These are phyloP conservation scores for Pemphredon lugubris DNA, from an alignment of 2,888 invertebrate species.

Conservation along the genomic window DNA sequence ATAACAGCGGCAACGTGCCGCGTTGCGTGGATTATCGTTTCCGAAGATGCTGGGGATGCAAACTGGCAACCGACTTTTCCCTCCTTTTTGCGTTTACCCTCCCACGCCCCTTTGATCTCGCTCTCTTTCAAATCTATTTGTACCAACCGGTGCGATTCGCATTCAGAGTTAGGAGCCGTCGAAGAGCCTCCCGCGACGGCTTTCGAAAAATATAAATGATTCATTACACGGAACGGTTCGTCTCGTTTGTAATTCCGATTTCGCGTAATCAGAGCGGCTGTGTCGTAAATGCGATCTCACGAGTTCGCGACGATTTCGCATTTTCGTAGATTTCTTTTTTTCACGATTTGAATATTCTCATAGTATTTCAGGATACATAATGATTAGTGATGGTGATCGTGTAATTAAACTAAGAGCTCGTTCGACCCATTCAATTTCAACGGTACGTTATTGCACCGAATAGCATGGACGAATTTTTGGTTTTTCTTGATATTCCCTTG, in stretches of 20 bases:
- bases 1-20: neutral
- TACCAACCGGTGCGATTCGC: constrained; percentile 12
- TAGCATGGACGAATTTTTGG: too few species aligned
- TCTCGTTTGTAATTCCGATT: constrained; percentile 2
- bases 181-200: neutral
- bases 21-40: constrained; percentile 22
- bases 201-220: constrained; percentile 31
- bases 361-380: too few species aligned
- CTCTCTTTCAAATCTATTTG: constrained; percentile 29
- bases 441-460: too few species aligned
- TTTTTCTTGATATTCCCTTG: too few species aligned
- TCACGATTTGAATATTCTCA: too few species aligned
- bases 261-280: constrained; percentile 12
- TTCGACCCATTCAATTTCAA: too few species aligned
- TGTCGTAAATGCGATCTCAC: constrained; percentile 4
- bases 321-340: too few species aligned
- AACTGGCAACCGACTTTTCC: constrained; percentile 12
- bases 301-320: neutral
- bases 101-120: constrained; percentile 39
- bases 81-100: neutral
- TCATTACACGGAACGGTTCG: constrained; percentile 17
- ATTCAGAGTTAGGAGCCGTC: constrained; percentile 23
- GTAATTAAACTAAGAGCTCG: too few species aligned
- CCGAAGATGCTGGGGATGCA: constrained; percentile 33
- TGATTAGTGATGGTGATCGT: too few species aligned